Base-by-base conservation (phyloP, 2,113 vertebrate genomes). In the Istiophorus platypterus region DNA sequence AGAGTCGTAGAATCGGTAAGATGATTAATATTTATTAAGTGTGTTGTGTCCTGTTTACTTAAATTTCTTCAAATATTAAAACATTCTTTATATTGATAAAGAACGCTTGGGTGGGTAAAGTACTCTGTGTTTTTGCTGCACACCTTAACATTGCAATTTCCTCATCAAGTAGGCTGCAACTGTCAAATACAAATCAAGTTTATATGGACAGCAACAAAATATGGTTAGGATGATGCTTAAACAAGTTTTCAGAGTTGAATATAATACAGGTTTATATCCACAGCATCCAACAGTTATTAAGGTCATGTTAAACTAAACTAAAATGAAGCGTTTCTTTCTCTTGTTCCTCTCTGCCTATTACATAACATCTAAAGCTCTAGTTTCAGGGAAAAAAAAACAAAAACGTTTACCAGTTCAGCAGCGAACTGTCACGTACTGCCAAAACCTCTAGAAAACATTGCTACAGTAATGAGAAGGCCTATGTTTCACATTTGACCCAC, bases 1-100 rank as follows among this genome's bases (percentile, higher is more conserved):
- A 92, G 88, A 82, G 94, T 90, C 0, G 89, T 95, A 56, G 94
- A 95, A 5, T 94, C 96, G 96, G 96, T 96, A 93, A 96, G 96
- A 78, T 2, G 15, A 81, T 45, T 31, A 51, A 51, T 20, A 51
- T 22, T 22, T 54, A 52, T 54, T 56, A 4, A 52, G 7, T 11
- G 20, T n/a, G 10, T n/a, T 52, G 24, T 62, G 13, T 63, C 10
- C 14, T 56, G 24, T 4, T 45, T 27, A 13, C 17, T 61, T 56
- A 65, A 37, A 37, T 15, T 5, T 31, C 2, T 47, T 17, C 1
- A 26, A 26, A 5, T 27, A 54, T 54, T 22, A 56, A n/a, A 49
- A 31, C 57, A 73, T 42, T 34, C 20, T 52, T 15, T n/a, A 13
- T 42, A 42, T 45, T 34, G 27, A 52, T 41, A 26, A 34, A 24